These are phyloP conservation scores for Perodicticus potto DNA, from an alignment of 2,797 vertebrate genomes.

Conservation along the genomic window DNA sequence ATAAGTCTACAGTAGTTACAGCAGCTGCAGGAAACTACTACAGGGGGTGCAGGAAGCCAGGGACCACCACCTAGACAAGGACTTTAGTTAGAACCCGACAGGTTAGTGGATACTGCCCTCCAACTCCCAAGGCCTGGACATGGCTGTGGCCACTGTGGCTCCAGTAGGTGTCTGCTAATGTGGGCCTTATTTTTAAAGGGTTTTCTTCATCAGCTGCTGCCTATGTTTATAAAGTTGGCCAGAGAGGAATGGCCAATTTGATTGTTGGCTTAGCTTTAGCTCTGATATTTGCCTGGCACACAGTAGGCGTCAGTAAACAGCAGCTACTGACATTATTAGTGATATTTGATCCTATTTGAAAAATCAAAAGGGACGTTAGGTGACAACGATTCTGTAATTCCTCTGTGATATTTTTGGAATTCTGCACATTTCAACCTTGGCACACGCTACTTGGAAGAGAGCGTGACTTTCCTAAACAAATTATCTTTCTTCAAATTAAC, in stretches of 20 bases:
- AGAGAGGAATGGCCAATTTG: background rate
- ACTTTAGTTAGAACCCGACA: fast-evolving
- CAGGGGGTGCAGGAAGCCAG: background rate
- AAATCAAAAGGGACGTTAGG: background rate
- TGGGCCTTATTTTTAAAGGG: background rate
- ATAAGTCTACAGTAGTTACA: background rate
- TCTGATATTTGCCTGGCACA: background rate
- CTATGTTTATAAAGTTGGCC: background rate
- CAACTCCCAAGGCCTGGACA: fast-evolving
- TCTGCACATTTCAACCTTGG: background rate
- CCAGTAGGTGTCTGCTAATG: background rate
- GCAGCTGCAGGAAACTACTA: background rate
- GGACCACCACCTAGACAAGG: background rate
- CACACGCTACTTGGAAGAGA: fast-evolving
- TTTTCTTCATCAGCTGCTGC: background rate
- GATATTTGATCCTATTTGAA: background rate
- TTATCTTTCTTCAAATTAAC: background rate
- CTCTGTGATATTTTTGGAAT: background rate
- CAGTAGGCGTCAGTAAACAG: background rate
- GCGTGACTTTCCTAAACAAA: background rate
- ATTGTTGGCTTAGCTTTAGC: too few relatives aligned
- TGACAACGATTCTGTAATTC: background rate
- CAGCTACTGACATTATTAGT: background rate
- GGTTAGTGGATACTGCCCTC: background rate
- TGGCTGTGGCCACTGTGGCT: background rate